Evolutionary conservation across 1,140 invertebrate genomes (phyloP), one percentile per base, ranked within the genome.

Genomic region (Drosophila mayri): DNA sequence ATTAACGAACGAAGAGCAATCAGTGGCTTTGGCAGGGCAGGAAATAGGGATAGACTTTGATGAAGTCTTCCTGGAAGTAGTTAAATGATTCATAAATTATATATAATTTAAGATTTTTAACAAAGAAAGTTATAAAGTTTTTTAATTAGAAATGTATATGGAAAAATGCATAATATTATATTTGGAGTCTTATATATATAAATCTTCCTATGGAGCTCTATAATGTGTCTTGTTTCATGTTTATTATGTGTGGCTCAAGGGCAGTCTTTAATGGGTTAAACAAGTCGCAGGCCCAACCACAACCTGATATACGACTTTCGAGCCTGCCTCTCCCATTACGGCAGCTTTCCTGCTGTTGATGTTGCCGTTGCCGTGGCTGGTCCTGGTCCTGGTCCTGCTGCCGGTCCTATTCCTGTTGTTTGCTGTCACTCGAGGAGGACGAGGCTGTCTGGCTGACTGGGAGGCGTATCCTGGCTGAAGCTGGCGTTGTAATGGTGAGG

Each of bases 401-500:
- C 25, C 49, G 22, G 9, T 74, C 49, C 49, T 67, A 30, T 38
- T 60, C 43, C 64, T 67, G 50, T 78, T 66, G 63, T 60, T 46
- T 80, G 65, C 57, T 64, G 60, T 50, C 66, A 74, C 57, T 75
- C 52, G 70, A 68, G 62, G 18, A 68, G 58, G 25, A 63, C 49
- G 20, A 54, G 46, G 30, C 14, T 41, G 46, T 38, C 65, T 73
- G 74, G 35, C 66, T 58, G 57, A 35, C 37, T 65, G 59, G 25
- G 50, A 68, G 52, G 52, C 37, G 43, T 28, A 18, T 35, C 55
- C 38, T 30, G 46, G 64, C 22, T 73, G 72, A 38, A 43, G 71
- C 46, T 52, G 46, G 16, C 54, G 58, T 65, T 65, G 55, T 65
- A 77, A 49, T 75, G 79, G 63, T 65, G 71, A n/a, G 81, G 81